Conservation (phyloP, 2,888 invertebrate species). For the Caenorhabditis angaria region DNA sequence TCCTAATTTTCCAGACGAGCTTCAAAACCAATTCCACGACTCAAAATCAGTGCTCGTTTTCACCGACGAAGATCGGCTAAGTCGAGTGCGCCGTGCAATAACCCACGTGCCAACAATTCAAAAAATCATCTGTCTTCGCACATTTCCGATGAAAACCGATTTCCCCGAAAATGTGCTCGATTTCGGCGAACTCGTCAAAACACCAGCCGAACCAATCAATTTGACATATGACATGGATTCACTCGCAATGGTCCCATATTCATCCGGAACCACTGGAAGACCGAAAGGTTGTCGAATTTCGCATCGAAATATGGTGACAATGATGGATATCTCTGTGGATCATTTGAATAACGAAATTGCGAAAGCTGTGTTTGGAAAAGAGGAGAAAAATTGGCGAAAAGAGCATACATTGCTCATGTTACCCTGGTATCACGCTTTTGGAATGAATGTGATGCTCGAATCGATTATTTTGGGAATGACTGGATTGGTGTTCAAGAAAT, state of each 20-base stretch:
- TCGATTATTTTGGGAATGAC: slow-evolving; percentile 52
- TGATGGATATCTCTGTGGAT: slow-evolving; percentile 48
- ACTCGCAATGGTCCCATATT: slow-evolving; percentile 49
- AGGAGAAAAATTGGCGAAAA: slow-evolving; percentile 29
- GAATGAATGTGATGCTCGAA: slow-evolving; percentile 53
- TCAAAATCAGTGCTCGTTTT: slow-evolving; percentile 46
- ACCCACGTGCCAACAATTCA: slow-evolving; percentile 36
- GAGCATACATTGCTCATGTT: slow-evolving; percentile 57
- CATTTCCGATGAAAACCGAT: slow-evolving; percentile 33
- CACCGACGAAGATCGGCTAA: slow-evolving; percentile 48
- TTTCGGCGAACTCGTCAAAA: slow-evolving; percentile 33
- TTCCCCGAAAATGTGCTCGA: slow-evolving; percentile 42
- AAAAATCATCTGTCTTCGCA: slow-evolving; percentile 43
- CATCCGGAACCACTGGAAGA: slow-evolving; percentile 77
- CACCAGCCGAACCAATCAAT: slow-evolving; percentile 26
- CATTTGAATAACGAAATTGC: slow-evolving; percentile 33
- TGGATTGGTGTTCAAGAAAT: slow-evolving; percentile 62
- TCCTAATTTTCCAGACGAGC: slow-evolving; percentile 47
- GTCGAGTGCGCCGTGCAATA: slow-evolving; percentile 41
- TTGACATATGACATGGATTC: slow-evolving; percentile 20
- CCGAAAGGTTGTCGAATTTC: slow-evolving; percentile 64
- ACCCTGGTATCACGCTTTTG: slow-evolving; percentile 70
- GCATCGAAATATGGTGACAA: slow-evolving; percentile 57
- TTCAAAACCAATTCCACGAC: slow-evolving; percentile 53
- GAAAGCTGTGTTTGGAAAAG: slow-evolving; percentile 36